phyloP scores from a whole-genome alignment of 2,797 vertebrate genomes.

The Vipera ursinii region DNA sequence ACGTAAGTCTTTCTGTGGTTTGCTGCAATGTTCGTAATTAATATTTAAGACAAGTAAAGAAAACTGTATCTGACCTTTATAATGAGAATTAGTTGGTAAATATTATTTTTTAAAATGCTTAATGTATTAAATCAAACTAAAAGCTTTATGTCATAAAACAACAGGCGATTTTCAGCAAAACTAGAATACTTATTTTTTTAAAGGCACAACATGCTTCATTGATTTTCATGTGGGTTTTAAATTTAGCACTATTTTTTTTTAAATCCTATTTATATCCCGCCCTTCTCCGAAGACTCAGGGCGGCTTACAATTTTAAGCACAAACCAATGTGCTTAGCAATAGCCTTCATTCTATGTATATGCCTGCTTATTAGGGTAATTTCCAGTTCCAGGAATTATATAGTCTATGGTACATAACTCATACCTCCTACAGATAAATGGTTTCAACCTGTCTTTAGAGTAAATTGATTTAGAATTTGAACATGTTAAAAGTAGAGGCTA shows the following conservation, averaged over 20 bases:
- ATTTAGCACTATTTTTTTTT: background rate
- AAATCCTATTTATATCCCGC: no score
- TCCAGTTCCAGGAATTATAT: background rate
- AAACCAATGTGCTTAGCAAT: no score
- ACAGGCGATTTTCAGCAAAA: background rate
- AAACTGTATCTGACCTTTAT: background rate
- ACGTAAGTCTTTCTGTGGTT: slow-evolving; percentile 66
- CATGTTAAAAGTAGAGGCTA: background rate
- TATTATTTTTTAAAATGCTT: background rate
- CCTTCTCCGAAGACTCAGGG: no score
- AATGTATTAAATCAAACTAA: background rate
- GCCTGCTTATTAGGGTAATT: background rate
- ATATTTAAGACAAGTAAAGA: background rate
- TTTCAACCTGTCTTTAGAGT: background rate
- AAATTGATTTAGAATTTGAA: background rate
- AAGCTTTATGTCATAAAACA: background rate
- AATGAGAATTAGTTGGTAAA: background rate
- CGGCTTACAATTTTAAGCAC: no score
- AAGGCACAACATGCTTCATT: background rate
- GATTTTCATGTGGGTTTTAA: slow-evolving; percentile 3
- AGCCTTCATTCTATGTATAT: no score
- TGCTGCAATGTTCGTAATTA: background rate
- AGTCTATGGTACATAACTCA: background rate
- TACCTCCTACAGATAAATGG: background rate
- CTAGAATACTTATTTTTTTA: background rate